Base-by-base conservation (phyloP, 92 coral and sea anemone genomes). In the Epizoanthus stellaris region DNA sequence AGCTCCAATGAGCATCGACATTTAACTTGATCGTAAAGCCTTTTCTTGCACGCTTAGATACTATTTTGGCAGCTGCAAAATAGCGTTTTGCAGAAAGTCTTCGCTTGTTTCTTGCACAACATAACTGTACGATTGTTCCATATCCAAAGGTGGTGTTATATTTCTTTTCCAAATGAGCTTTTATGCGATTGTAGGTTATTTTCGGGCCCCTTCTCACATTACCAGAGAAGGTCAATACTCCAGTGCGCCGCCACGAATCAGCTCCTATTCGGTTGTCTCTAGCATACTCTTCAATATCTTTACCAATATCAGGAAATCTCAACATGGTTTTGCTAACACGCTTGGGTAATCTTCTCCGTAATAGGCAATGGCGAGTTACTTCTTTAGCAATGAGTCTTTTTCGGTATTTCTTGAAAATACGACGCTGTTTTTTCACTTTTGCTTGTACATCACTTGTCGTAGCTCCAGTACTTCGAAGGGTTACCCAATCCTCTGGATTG, bases 251-350 rank as follows among this genome's bases (percentile, higher is more conserved):
- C 79, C 89, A 73, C 1, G 89, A 64, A 74, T 86, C 89, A 47
- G 89, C 89, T 34, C 89, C 89, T 74, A 86, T 67, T 65, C 89
- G 58, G 34, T 74, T 65, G 3, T 36, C 79, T 36, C 81, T 67
- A 65, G 79, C 79, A 66, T 66, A 86, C n/a, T 76, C 84, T 56
- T 86, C 89, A 67, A 86, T 86, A 45, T 86, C 85, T 49, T 77
- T 86, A 19, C 89, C 89, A 11, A 86, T 76, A 67, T 67, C 49
- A 12, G 89, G 84, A 47, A 67, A 76, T 70, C 19, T 67, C 38
- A 17, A 16, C 61, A 76, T 66, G 42, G 84, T 86, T 59, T 65
- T 86, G 61, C 84, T 76, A 12, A 86, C 72, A 20, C 61, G 21
- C 47, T 67, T 76, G 2, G 89, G 80, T 45, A 84, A 54, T 52